These are phyloP conservation scores for Pipra filicauda DNA, from an alignment of 2,113 vertebrate species.

Conservation along the genomic window DNA sequence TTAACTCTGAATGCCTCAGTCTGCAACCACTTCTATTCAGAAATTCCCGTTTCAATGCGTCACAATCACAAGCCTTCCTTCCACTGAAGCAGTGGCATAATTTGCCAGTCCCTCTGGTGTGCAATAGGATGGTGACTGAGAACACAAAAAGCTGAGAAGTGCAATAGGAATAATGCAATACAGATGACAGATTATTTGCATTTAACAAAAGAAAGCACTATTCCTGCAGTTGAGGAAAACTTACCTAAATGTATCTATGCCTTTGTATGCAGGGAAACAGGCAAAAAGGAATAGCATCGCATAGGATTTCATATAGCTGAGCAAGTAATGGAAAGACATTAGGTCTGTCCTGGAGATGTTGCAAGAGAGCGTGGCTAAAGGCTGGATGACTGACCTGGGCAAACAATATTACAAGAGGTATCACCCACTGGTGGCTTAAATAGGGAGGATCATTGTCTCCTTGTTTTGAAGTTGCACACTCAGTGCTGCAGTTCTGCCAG, in stretches of 20 bases:
- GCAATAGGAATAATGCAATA: not conserved
- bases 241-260: not conserved
- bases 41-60: not conserved
- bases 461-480: not conserved
- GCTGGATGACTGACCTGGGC: not conserved
- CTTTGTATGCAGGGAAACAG: fast-evolving
- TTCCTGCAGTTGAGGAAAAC: not conserved
- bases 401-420: not conserved
- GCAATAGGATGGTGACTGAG: not conserved
- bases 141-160: not conserved
- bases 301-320: not conserved
- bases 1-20: not conserved
- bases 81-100: not conserved
- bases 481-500: not conserved
- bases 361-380: not conserved
- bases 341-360: not conserved
- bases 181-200: not conserved
- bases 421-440: not conserved
- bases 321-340: not conserved
- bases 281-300: not conserved
- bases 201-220: not conserved
- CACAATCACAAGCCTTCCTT: not conserved
- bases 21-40: not conserved
- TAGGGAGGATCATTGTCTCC: not conserved
- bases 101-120: not conserved